Percentiles rank a stretch among this genome's conserved stretches.
Conservation (phyloP, 2,888 invertebrate genomes). For the Caenorhabditis auriculariae region DNA sequence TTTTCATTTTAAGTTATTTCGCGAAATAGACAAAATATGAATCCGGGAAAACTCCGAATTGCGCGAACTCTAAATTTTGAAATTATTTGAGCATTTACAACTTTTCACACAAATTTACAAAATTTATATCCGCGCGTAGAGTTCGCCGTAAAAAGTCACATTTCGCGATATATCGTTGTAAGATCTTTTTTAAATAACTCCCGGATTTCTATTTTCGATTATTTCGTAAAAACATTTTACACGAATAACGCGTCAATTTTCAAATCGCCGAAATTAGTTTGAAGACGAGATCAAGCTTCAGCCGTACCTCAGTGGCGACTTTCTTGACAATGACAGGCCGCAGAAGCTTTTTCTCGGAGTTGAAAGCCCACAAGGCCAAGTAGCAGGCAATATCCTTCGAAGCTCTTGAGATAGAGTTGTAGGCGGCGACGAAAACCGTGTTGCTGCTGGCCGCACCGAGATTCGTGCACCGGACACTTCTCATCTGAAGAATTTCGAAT, state of each 20-base stretch:
- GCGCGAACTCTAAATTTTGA: not conserved
- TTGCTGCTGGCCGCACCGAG: conserved; percentile 32
- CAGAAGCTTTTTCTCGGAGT: conserved; percentile 24
- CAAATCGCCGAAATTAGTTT: too few relatives aligned
- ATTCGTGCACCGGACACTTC: conserved; percentile 44
- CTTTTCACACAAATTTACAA: not conserved
- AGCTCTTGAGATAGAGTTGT: conserved; percentile 45
- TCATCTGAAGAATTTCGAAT: conserved; percentile 35
- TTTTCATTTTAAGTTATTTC: too few relatives aligned
- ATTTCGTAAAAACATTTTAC: too few relatives aligned
- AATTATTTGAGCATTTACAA: not conserved
- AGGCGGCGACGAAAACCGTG: conserved; percentile 46
- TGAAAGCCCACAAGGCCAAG: conserved; percentile 46
- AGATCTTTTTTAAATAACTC: too few relatives aligned
- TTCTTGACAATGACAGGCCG: conserved; percentile 23
- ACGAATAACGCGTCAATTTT: too few relatives aligned
- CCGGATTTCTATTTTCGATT: not conserved
- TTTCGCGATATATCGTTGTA: too few relatives aligned
- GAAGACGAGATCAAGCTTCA: conserved; percentile 3
- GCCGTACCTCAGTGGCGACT: conserved; percentile 27
- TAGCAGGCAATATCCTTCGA: conserved; percentile 41
- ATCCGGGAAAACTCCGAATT: too few relatives aligned
- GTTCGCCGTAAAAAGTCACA: too few relatives aligned
- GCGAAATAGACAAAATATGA: too few relatives aligned
- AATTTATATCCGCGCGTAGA: too few relatives aligned